A percentile compares a stretch with the other conserved stretches of the same genome.
Conservation (phyloP, 2,888 invertebrate species). For the Dolichomitus sp. region DNA sequence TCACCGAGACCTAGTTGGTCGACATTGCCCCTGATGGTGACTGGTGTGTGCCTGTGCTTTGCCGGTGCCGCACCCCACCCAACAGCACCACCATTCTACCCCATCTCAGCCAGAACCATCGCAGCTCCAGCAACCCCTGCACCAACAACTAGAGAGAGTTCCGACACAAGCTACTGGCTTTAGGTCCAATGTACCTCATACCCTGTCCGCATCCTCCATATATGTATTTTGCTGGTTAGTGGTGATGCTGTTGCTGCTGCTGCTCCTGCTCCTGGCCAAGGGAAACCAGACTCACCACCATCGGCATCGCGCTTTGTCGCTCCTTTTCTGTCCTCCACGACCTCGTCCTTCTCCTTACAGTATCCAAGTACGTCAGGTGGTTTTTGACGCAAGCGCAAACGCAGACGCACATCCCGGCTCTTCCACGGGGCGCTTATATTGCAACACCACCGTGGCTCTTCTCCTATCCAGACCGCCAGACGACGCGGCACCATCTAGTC, state of each 20-base stretch:
- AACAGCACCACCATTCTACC: slow-evolving; percentile 43
- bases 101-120: slow-evolving; percentile 6
- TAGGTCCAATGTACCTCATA: slow-evolving; percentile 48
- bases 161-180: slow-evolving; percentile 52
- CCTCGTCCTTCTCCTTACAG: slow-evolving; percentile 50
- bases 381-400: slow-evolving; percentile 79
- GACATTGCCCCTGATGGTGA: slow-evolving; percentile 82
- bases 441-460: slow-evolving; percentile 56
- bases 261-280: slow-evolving; percentile 42
- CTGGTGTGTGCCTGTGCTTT: slow-evolving; percentile 61
- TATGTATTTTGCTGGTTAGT: not conserved
- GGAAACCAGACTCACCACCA: slow-evolving; percentile 43
- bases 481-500: slow-evolving; percentile 69
- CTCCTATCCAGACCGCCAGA: slow-evolving; percentile 70
- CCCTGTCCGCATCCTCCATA: slow-evolving; percentile 15
- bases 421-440: slow-evolving; percentile 41
- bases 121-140: not conserved
- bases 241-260: slow-evolving; percentile 19
- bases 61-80: slow-evolving; percentile 64
- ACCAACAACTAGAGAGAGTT: slow-evolving; percentile 38
- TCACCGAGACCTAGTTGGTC: slow-evolving; percentile 85
- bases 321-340: slow-evolving; percentile 8
- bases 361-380: slow-evolving; percentile 31
- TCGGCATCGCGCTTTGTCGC: slow-evolving; percentile 20
- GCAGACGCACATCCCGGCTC: slow-evolving; percentile 73